phyloP scores from a whole-genome alignment of 2,797 vertebrate species.

The Hoplostethus mediterraneus region DNA sequence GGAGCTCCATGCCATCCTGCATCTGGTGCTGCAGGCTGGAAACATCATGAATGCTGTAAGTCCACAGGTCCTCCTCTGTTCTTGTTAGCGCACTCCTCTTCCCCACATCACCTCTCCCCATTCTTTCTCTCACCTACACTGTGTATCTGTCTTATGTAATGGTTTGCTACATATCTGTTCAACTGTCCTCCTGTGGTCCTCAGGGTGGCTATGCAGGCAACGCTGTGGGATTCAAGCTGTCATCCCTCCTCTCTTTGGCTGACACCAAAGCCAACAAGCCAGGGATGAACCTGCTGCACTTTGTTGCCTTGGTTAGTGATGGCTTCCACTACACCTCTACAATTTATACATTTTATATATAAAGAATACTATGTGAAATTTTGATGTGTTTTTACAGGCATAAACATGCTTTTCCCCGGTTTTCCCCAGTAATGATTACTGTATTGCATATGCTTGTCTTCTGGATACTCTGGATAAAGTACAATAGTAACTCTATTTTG shows the following conservation, averaged over 20 bases:
- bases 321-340: background rate
- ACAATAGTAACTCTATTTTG: background rate
- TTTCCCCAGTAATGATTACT: background rate
- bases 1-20: constrained; percentile 94
- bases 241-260: constrained; percentile 94
- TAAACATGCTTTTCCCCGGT: background rate
- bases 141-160: background rate
- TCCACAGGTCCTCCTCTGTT: constrained; percentile 19
- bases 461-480: background rate
- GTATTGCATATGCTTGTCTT: background rate
- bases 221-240: constrained; percentile 97
- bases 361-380: background rate
- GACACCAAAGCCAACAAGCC: constrained; percentile 99
- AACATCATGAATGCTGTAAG: constrained; percentile 99
- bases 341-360: background rate
- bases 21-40: constrained; percentile 97
- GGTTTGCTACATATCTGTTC: background rate
- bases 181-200: constrained; percentile 23
- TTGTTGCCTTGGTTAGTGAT: constrained; percentile 93
- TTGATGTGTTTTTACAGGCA: background rate
- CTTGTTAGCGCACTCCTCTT: background rate
- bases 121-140: background rate
- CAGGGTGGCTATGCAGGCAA: constrained; percentile 98
- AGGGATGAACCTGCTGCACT: constrained; percentile 98
- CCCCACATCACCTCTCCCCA: background rate